Evolutionary conservation across 2,797 vertebrate species (phyloP).

Genomic region (Falco rusticolus): DNA sequence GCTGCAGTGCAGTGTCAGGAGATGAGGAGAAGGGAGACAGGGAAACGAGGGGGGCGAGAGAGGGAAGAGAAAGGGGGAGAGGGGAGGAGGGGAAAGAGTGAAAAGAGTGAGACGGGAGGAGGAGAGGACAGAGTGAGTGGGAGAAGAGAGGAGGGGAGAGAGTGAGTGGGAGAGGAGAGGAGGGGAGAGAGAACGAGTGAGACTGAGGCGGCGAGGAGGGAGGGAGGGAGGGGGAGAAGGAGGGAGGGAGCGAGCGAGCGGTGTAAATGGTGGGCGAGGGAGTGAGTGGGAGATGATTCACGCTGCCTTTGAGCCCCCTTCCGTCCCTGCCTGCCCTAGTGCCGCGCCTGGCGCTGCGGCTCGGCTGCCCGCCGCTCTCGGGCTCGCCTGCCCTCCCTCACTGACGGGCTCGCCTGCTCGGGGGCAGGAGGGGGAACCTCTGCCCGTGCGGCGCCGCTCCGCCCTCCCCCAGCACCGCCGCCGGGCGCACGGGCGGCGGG

Average conservation of each 20-base stretch:
- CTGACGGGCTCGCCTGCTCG: conserved; percentile 1
- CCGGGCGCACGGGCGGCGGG: neutral
- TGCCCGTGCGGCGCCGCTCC: too few relatives aligned
- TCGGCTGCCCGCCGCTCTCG: conserved; percentile 34
- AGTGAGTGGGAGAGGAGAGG: conserved; percentile 13
- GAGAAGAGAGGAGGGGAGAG: conserved; percentile 38
- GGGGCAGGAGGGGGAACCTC: neutral
- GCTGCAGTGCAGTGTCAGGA: conserved; percentile 80
- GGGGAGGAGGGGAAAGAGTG: conserved; percentile 48
- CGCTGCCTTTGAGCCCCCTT: conserved; percentile 55
- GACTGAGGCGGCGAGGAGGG: conserved; percentile 10
- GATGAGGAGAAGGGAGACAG: conserved; percentile 64
- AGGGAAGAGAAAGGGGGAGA: conserved; percentile 59
- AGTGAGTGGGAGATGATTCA: conserved; percentile 58
- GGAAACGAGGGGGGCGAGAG: conserved; percentile 38
- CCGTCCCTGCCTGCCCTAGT: conserved; percentile 37
- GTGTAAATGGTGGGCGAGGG: conserved; percentile 48
- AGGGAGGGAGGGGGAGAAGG: neutral
- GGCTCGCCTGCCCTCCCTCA: conserved; percentile 69
- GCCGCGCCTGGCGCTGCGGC: conserved; percentile 51
- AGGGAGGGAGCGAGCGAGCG: conserved; percentile 33
- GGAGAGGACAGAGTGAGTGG: conserved; percentile 50
- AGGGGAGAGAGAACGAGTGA: conserved; percentile 29
- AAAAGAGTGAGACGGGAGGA: conserved; percentile 55
- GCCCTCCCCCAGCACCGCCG: neutral